phyloP scores from a whole-genome alignment of 2,888 invertebrate genomes.

The Siphlonurus alternatus region DNA sequence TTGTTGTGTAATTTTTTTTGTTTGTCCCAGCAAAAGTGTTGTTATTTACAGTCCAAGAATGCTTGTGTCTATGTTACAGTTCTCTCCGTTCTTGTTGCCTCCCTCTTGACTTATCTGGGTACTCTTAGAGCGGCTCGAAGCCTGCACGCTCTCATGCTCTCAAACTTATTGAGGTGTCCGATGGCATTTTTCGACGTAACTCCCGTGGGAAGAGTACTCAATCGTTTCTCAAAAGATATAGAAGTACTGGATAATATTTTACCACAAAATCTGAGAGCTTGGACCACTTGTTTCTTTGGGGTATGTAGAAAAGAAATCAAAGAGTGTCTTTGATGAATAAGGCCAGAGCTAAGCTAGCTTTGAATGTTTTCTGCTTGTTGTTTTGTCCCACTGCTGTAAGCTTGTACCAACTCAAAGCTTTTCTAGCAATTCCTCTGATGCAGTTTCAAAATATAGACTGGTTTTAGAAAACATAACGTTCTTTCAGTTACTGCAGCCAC shows the following conservation, averaged over 20 bases:
- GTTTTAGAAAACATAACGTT: no score
- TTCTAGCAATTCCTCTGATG: no score
- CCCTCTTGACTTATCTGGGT: conserved; percentile 27
- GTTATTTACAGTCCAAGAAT: no score
- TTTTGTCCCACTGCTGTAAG: no score
- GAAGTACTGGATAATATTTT: conserved; percentile 44
- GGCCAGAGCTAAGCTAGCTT: no score
- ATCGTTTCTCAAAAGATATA: conserved; percentile 50
- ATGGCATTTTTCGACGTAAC: conserved; percentile 54
- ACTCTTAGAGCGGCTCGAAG: conserved; percentile 38
- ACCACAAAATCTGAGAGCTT: conserved; percentile 28
- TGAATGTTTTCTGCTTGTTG: no score
- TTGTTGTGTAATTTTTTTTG: not conserved
- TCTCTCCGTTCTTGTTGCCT: conserved; percentile 20
- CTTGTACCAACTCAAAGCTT: no score
- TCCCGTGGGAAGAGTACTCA: conserved; percentile 48
- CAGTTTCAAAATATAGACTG: no score
- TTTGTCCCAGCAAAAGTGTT: no score
- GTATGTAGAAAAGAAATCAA: conserved; percentile 8
- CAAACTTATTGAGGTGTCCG: conserved; percentile 39
- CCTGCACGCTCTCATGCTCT: conserved; percentile 39
- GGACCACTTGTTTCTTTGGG: conserved; percentile 14
- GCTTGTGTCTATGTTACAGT: conserved; percentile 22
- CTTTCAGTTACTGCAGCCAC: no score
- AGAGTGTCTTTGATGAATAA: no score